Evolutionary conservation across 2,113 vertebrate genomes (phyloP).

Genomic region (Pterocles orientalis): DNA sequence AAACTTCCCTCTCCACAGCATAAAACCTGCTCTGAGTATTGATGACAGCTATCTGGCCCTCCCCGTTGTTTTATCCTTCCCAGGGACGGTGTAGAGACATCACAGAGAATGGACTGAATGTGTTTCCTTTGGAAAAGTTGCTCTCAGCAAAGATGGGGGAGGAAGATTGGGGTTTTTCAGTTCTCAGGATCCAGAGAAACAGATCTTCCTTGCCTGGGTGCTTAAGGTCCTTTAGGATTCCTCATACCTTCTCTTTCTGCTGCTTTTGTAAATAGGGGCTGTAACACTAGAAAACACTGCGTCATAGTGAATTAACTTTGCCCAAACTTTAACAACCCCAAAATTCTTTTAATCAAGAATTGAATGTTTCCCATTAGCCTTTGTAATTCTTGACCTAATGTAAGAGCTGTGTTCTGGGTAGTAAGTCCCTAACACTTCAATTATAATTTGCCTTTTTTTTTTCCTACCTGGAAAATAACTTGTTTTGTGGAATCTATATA

Average conservation of each 20-base stretch:
- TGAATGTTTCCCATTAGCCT: not conserved
- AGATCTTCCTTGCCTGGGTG: not conserved
- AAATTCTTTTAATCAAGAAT: not conserved
- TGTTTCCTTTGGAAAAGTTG: not conserved
- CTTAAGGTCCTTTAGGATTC: not conserved
- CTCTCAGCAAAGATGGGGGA: not conserved
- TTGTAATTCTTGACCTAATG: not conserved
- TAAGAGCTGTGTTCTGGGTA: not conserved
- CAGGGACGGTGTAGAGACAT: not conserved
- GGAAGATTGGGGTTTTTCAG: rapidly evolving
- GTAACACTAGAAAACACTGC: not conserved
- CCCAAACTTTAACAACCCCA: not conserved
- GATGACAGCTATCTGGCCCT: not conserved
- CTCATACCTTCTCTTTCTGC: not conserved
- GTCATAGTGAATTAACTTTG: not conserved
- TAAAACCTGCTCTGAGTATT: not conserved
- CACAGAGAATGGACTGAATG: not conserved
- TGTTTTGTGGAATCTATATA: not conserved
- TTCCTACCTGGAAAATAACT: not conserved
- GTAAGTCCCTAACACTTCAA: not conserved
- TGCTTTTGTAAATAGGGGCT: not conserved
- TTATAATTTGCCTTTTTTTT: not conserved
- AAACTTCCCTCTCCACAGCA: not conserved
- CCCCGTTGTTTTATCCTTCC: not conserved
- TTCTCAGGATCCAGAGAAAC: not conserved